Percentiles rank a stretch among this genome's conserved stretches.
Conservation (phyloP, 2,113 vertebrate species). For the Microcebus jonahi region DNA sequence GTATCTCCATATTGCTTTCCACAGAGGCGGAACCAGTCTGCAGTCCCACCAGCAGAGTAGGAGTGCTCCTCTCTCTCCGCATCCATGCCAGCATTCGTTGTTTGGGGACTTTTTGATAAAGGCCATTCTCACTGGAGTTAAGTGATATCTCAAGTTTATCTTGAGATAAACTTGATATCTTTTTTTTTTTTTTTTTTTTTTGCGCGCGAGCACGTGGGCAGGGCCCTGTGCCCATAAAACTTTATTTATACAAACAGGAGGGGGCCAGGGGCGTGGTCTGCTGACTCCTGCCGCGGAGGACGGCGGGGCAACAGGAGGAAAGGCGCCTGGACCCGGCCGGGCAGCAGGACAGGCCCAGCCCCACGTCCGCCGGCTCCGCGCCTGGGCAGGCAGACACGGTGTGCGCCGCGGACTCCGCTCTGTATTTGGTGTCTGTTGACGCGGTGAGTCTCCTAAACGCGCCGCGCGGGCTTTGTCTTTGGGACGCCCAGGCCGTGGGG, state of each 20-base stretch:
- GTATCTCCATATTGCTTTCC: too few species aligned
- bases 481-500: too few species aligned
- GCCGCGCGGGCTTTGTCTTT: neutral
- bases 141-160: too few species aligned
- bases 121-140: too few species aligned
- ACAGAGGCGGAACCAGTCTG: too few species aligned
- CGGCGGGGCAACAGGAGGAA: neutral
- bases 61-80: too few species aligned
- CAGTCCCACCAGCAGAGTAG: too few species aligned
- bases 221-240: constrained; percentile 56
- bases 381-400: neutral
- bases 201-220: fast-evolving
- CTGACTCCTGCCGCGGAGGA: neutral
- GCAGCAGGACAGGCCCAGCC: neutral
- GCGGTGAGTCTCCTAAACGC: neutral
- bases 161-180: too few species aligned
- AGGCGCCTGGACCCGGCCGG: neutral
- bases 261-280: neutral
- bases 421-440: neutral
- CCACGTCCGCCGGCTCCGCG: too few species aligned
- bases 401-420: fast-evolving
- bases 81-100: too few species aligned
- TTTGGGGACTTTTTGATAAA: too few species aligned
- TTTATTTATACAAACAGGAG: constrained; percentile 75
- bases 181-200: too few species aligned